Conservation (phyloP, 1,140 invertebrate species). For the Ips nitidus region DNA sequence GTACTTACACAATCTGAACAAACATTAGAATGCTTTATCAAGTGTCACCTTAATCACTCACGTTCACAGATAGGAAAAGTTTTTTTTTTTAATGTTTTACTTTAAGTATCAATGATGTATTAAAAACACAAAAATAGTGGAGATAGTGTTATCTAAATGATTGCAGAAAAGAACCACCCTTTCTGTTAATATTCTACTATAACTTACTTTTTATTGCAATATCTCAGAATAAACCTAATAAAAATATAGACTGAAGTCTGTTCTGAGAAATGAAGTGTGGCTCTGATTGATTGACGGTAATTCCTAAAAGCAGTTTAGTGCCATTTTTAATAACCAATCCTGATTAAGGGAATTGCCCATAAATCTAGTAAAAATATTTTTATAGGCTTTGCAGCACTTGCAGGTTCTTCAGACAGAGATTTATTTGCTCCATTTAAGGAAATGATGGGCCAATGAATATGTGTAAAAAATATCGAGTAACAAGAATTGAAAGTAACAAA, state of each 20-base stretch:
- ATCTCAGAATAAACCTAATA: not conserved
- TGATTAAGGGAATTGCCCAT: not conserved
- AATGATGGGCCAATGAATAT: no score
- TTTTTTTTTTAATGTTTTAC: conserved; percentile 5
- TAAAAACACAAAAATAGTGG: no score
- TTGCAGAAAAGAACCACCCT: no score
- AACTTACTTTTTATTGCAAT: no score
- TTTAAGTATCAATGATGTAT: not conserved
- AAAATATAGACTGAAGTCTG: not conserved
- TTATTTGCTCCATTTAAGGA: no score
- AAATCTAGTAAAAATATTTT: conserved; percentile 6
- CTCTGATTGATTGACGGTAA: conserved; percentile 10
- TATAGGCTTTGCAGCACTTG: not conserved
- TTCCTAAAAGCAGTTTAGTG: conserved; percentile 14
- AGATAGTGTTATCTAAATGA: no score
- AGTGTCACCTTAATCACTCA: conserved; percentile 18
- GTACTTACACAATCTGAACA: conserved; percentile 8
- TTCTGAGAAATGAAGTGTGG: conserved; percentile 16
- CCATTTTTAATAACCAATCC: conserved; percentile 10
- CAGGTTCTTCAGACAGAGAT: no score
- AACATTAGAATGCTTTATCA: conserved; percentile 21
- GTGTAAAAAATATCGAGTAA: no score
- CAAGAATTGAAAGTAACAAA: no score
- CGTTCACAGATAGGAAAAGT: conserved; percentile 22
- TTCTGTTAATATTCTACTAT: no score